phyloP scores from a whole-genome alignment of 2,113 vertebrate species.

The Caloenas nicobarica region DNA sequence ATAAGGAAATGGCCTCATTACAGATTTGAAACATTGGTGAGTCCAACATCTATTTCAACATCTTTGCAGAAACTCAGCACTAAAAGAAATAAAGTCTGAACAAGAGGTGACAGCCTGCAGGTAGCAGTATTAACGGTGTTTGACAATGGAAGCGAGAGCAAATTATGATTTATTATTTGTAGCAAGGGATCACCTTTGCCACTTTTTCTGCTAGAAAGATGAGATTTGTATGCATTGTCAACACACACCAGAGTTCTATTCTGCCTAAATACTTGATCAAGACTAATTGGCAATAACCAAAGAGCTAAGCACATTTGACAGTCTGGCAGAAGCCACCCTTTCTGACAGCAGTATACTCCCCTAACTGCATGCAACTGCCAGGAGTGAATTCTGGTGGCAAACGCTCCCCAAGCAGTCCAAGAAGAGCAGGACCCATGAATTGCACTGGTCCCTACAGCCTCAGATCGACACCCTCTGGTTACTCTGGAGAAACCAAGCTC shows the following conservation, averaged over 20 bases:
- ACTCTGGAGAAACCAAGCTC: neutral
- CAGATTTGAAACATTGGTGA: neutral
- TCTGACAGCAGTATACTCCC: neutral
- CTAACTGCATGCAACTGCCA: neutral
- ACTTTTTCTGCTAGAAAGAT: neutral
- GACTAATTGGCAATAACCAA: neutral
- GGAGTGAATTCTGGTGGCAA: neutral
- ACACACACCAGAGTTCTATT: neutral
- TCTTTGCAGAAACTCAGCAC: neutral
- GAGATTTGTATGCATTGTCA: neutral
- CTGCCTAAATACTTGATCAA: neutral
- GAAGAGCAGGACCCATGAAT: neutral
- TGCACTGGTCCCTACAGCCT: neutral
- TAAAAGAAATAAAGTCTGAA: neutral
- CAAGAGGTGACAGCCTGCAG: neutral
- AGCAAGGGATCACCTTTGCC: neutral
- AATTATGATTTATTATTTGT: neutral
- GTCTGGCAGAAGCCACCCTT: neutral
- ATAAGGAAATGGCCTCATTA: neutral
- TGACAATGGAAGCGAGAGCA: neutral
- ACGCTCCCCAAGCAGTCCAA: neutral
- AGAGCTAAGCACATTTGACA: neutral
- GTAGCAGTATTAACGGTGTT: neutral
- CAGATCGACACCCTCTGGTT: neutral
- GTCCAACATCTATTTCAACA: neutral